Percentiles rank a stretch among this genome's conserved stretches.
These are phyloP conservation scores for Cantharis rustica DNA, from an alignment of 2,888 invertebrate genomes.

Conservation along the genomic window DNA sequence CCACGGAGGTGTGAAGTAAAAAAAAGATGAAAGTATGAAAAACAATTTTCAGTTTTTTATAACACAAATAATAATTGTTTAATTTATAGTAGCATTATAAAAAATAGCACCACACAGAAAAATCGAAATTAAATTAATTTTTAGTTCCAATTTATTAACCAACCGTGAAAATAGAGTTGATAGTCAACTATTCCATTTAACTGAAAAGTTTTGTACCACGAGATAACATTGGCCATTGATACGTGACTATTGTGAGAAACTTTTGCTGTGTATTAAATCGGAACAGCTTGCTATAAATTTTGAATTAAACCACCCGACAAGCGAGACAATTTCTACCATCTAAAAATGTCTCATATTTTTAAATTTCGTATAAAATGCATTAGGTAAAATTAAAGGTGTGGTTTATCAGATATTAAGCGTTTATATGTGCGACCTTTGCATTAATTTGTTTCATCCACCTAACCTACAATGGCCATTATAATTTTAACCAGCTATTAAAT, in stretches of 20 bases:
- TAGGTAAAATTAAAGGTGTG: not conserved
- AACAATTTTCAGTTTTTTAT: too few relatives aligned
- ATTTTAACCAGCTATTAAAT: not conserved
- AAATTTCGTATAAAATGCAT: not conserved
- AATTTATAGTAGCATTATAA: too few relatives aligned
- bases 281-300: not conserved
- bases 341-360: not conserved
- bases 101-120: too few relatives aligned
- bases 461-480: not conserved
- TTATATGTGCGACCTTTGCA: not conserved
- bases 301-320: not conserved
- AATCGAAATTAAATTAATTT: not conserved
- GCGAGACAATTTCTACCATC: not conserved
- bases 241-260: not conserved
- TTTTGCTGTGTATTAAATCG: not conserved
- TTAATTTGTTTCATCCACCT: not conserved
- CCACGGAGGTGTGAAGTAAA: not conserved
- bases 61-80: too few relatives aligned
- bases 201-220: not conserved
- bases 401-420: not conserved
- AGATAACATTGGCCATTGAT: not conserved
- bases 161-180: not conserved
- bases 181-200: not conserved
- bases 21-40: too few relatives aligned
- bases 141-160: not conserved